phyloP scores from a whole-genome alignment of 2,113 vertebrate species.

The Triplophysa dalaica region DNA sequence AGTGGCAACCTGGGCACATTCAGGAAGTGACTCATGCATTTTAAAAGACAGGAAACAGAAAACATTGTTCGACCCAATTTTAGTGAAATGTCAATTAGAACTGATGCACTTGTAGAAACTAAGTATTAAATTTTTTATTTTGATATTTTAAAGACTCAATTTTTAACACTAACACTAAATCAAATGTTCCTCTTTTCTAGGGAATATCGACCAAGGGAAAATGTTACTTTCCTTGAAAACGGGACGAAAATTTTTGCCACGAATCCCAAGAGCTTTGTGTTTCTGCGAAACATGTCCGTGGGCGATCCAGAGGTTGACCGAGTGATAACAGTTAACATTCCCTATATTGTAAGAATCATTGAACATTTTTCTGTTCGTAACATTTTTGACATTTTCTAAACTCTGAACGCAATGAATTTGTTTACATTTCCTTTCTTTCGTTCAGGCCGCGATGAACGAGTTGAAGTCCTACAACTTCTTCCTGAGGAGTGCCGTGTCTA shows the following conservation, averaged over 20 bases:
- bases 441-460: slow-evolving; percentile 84
- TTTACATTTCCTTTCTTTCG: background rate
- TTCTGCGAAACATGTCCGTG: slow-evolving; percentile 83
- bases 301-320: slow-evolving; percentile 84
- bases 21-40: slow-evolving; percentile 25
- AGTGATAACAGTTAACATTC: slow-evolving; percentile 89
- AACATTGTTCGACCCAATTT: background rate
- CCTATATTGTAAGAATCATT: slow-evolving; percentile 82
- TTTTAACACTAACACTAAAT: background rate
- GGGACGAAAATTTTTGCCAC: slow-evolving; percentile 88
- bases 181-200: slow-evolving; percentile 64
- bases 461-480: slow-evolving; percentile 70
- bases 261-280: slow-evolving; percentile 88
- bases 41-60: slow-evolving; percentile 30
- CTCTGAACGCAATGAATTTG: background rate
- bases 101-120: background rate
- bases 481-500: slow-evolving; percentile 62
- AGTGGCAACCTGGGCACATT: background rate
- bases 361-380: background rate
- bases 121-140: background rate
- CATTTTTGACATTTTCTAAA: background rate
- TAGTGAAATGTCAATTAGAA: background rate
- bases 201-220: slow-evolving; percentile 85
- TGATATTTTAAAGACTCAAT: too few species aligned
- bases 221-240: slow-evolving; percentile 88